These are phyloP conservation scores for cattle (Bos taurus) DNA, from an alignment of 2,113 vertebrate species.

Conservation along the genomic window ARS-UCD2.0 NC_037334.1:21818001-21818500, in stretches of 20 bases:
- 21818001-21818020: neutral
- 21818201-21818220: neutral
- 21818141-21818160: neutral
- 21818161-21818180: neutral
- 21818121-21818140: neutral
- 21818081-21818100: neutral
- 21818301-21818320: neutral
- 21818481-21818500: neutral
- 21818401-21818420: neutral
- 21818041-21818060: neutral
- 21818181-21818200: neutral
- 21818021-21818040: neutral
- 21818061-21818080: neutral
- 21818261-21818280: neutral
- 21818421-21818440: neutral
- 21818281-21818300: neutral
- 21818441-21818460: neutral
- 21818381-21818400: neutral
- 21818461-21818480: neutral
- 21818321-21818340: neutral
- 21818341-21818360: neutral
- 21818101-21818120: neutral
- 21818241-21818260: neutral
- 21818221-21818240: neutral
- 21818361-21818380: neutral